These are phyloP conservation scores for Hozukius guyotensis DNA, from an alignment of 2,797 vertebrate genomes.

Conservation along the genomic window DNA sequence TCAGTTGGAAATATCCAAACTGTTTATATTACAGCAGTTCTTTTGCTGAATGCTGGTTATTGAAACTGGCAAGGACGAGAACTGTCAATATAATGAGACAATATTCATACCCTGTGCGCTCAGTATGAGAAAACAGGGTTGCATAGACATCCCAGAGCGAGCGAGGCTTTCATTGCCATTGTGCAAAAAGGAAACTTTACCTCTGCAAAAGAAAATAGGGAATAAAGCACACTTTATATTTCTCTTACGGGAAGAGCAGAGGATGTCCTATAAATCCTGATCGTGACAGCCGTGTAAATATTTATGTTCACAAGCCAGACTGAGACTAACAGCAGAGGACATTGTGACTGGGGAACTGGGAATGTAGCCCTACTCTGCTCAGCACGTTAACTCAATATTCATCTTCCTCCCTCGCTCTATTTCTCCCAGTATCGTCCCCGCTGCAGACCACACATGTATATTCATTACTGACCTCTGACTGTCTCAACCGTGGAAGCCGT, in stretches of 20 bases:
- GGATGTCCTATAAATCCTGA: constrained; percentile 74
- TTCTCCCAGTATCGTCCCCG: constrained; percentile 63
- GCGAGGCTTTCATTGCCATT: constrained; percentile 53
- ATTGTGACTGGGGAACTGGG: constrained; percentile 65
- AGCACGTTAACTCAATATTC: constrained; percentile 77
- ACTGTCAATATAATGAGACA: constrained; percentile 79
- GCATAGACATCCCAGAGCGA: constrained; percentile 59
- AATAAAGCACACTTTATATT: constrained; percentile 61
- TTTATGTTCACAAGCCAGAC: constrained; percentile 77
- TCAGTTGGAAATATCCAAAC: constrained; percentile 65
- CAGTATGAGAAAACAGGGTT: constrained; percentile 49
- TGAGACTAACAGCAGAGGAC: constrained; percentile 78
- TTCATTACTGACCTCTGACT: constrained; percentile 80
- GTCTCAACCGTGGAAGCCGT: constrained; percentile 56
- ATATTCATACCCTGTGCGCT: constrained; percentile 68
- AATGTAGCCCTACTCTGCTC: constrained; percentile 59
- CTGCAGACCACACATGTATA: constrained; percentile 78
- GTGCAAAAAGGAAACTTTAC: constrained; percentile 53
- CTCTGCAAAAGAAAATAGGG: constrained; percentile 51
- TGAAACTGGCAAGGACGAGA: constrained; percentile 70
- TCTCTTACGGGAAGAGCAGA: constrained; percentile 64
- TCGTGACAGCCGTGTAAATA: constrained; percentile 79
- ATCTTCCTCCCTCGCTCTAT: constrained; percentile 69
- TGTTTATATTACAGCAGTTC: constrained; percentile 67
- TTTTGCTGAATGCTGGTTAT: constrained; percentile 68